Evolutionary conservation across 2,888 invertebrate genomes (phyloP).

Genomic region (Zaprionus bogoriensis): DNA sequence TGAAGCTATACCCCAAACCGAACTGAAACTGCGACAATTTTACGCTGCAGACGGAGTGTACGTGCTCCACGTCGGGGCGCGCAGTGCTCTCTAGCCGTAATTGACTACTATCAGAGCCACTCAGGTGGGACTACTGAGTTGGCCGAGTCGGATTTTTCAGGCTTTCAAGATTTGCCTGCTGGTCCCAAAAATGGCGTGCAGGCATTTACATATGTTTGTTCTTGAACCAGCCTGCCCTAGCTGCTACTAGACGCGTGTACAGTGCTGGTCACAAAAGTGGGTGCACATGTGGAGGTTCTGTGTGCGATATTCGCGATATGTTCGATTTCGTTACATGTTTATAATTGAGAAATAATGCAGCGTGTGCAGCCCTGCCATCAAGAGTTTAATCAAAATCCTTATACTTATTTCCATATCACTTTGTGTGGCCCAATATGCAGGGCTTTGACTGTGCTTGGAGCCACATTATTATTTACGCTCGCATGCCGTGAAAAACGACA

Average conservation of each 20-base stretch:
- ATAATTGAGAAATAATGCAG: too few relatives aligned
- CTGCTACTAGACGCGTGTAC: constrained; percentile 16
- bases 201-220: constrained; percentile 74
- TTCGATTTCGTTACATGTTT: too few relatives aligned
- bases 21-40: constrained; percentile 43
- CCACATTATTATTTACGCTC: constrained; percentile 70
- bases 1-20: constrained; percentile 26
- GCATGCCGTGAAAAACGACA: constrained; percentile 74
- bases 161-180: constrained; percentile 44
- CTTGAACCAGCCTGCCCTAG: constrained; percentile 49
- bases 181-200: constrained; percentile 59
- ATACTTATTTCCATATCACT: neutral
- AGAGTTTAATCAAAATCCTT: neutral
- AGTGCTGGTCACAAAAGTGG: constrained; percentile 42
- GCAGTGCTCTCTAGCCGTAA: constrained; percentile 63
- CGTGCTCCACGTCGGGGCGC: constrained; percentile 33
- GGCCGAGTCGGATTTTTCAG: constrained; percentile 7
- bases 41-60: constrained; percentile 8
- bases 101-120: constrained; percentile 46
- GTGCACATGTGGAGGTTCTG: neutral
- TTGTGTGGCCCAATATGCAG: constrained; percentile 40
- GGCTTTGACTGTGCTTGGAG: constrained; percentile 50
- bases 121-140: constrained; percentile 23
- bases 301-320: too few relatives aligned
- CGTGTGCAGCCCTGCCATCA: too few relatives aligned